These are phyloP conservation scores for Scyliorhinus canicula DNA, from an alignment of 2,797 vertebrate genomes.

Conservation along the genomic window DNA sequence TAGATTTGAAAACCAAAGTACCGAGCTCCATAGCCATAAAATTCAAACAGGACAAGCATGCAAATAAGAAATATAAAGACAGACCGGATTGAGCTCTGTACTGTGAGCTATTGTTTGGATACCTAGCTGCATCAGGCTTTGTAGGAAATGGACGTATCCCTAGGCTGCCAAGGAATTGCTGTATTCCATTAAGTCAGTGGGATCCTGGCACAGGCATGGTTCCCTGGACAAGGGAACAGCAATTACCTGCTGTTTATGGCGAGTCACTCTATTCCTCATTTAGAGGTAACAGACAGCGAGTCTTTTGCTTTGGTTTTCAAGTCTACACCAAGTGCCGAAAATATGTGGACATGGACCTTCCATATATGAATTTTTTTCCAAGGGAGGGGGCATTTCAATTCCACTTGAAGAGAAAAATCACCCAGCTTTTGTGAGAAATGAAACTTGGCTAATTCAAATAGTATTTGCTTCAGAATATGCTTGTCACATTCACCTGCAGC, in stretches of 20 bases:
- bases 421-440: neutral
- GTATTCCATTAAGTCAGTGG: neutral
- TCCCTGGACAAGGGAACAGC: neutral
- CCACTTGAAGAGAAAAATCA: neutral
- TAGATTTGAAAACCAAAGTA: no score
- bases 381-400: neutral
- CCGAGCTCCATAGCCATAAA: neutral
- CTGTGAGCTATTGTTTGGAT: neutral
- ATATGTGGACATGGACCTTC: neutral
- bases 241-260: neutral
- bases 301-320: neutral
- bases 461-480: neutral
- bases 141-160: neutral
- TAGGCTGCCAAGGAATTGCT: neutral
- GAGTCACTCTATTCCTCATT: neutral
- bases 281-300: neutral
- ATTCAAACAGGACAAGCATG: neutral
- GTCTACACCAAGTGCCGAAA: neutral
- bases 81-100: neutral
- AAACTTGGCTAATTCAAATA: neutral
- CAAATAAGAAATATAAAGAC: neutral
- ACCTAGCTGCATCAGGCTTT: neutral
- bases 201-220: neutral
- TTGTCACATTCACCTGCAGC: neutral
- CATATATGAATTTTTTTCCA: neutral